These are phyloP conservation scores for Polylopha cassiicola DNA, from an alignment of 2,888 invertebrate genomes.

Conservation along the genomic window DNA sequence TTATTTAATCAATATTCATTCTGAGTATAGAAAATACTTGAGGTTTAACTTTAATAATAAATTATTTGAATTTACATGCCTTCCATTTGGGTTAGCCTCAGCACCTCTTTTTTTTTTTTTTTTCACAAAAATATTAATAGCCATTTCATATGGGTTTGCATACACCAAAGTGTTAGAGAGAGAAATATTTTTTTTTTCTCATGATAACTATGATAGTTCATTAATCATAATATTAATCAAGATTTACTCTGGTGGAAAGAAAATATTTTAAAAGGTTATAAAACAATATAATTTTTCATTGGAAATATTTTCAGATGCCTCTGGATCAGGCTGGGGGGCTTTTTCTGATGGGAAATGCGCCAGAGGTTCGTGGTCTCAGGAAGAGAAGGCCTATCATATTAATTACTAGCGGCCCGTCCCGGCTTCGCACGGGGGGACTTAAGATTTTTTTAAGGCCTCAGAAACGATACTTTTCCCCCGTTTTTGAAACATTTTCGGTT, in stretches of 20 bases:
- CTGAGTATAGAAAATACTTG: too few species aligned
- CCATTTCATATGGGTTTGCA: background rate
- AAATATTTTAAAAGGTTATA: background rate
- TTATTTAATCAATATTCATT: conserved; percentile 1
- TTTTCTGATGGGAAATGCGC: background rate
- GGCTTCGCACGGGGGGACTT: too few species aligned
- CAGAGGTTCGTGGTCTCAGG: background rate
- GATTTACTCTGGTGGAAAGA: background rate
- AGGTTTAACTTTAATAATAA: too few species aligned
- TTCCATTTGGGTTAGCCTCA: too few species aligned
- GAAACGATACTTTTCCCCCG: too few species aligned
- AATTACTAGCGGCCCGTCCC: too few species aligned
- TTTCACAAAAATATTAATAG: too few species aligned
- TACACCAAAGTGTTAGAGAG: background rate
- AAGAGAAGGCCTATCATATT: background rate
- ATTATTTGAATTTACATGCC: too few species aligned
- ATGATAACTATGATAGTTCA: background rate
- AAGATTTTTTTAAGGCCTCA: too few species aligned
- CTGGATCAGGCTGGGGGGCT: background rate
- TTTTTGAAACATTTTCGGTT: too few species aligned
- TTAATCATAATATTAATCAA: background rate
- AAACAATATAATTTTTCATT: background rate
- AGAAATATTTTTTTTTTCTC: background rate
- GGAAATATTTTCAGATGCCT: background rate
- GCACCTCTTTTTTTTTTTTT: too few species aligned